A percentile compares a stretch with the other conserved stretches of the same genome.
phyloP scores from a whole-genome alignment of 2,888 invertebrate species.

The Dermolepida albohirtum region DNA sequence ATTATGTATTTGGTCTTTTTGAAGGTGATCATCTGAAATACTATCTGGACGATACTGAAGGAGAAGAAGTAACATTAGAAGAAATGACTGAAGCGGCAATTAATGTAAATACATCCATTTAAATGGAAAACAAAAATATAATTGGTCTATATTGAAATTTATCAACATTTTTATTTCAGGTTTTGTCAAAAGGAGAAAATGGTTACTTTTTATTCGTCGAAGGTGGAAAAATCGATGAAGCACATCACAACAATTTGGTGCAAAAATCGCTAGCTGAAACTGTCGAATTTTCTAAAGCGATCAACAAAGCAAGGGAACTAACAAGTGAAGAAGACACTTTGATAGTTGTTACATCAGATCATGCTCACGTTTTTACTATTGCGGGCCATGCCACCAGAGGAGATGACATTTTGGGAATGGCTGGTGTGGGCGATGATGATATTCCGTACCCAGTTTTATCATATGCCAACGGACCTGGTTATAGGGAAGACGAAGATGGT shows the following conservation, averaged over 20 bases:
- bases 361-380: conserved; percentile 81
- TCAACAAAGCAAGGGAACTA: conserved; percentile 73
- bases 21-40: conserved; percentile 65
- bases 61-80: conserved; percentile 75
- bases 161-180: conserved; percentile 56
- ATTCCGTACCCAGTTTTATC: conserved; percentile 76
- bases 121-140: no score
- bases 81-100: conserved; percentile 85
- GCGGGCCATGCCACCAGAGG: conserved; percentile 79
- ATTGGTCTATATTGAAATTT: neutral
- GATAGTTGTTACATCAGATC: conserved; percentile 83
- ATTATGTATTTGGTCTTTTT: conserved; percentile 64
- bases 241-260: conserved; percentile 78
- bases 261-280: conserved; percentile 82
- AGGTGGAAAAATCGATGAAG: conserved; percentile 82
- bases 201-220: conserved; percentile 86
- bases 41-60: conserved; percentile 72
- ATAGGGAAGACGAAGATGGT: conserved; percentile 59
- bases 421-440: conserved; percentile 68
- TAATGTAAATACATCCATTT: conserved; percentile 55
- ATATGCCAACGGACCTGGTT: conserved; percentile 82
- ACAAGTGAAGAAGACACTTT: conserved; percentile 77
- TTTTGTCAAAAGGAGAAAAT: conserved; percentile 70
- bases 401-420: conserved; percentile 69
- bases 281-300: conserved; percentile 73